Conservation (phyloP, 2,888 invertebrate genomes). For the Papilio demoleus region DNA sequence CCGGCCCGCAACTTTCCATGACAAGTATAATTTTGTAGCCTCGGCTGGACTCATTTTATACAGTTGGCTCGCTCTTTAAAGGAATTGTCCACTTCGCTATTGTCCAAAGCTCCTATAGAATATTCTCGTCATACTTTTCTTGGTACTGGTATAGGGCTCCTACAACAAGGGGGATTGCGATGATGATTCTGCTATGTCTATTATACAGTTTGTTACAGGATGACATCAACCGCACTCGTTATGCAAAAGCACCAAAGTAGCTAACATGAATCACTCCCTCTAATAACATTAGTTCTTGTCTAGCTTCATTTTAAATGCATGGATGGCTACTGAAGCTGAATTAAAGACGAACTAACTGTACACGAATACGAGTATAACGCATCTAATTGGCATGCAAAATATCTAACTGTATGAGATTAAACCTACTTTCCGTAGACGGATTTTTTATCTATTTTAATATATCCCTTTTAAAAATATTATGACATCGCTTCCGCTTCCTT, state of each 20-base stretch:
- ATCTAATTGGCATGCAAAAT: not conserved
- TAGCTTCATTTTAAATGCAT: not conserved
- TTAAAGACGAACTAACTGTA: not conserved
- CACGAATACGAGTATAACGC: not conserved
- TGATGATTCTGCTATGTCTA: not conserved
- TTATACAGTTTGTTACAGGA: slow-evolving; percentile 6
- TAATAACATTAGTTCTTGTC: not conserved
- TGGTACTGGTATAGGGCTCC: not conserved
- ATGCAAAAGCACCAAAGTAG: not conserved
- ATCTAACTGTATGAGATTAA: not conserved
- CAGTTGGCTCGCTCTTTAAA: slow-evolving; percentile 1
- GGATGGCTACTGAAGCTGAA: not conserved
- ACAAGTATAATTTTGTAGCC: slow-evolving; percentile 42
- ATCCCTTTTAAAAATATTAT: slow-evolving; percentile 7
- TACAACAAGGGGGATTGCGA: slow-evolving; percentile 1
- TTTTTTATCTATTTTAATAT: not conserved
- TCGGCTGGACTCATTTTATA: slow-evolving; percentile 39
- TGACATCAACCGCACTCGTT: slow-evolving; percentile 6
- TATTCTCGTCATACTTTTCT: not conserved
- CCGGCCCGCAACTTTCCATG: slow-evolving; percentile 39
- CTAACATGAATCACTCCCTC: slow-evolving; percentile 10
- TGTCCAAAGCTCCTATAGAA: not conserved
- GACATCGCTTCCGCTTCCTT: slow-evolving; percentile 6
- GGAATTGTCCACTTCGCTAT: slow-evolving; percentile 16
- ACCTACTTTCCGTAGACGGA: not conserved